phyloP scores from a whole-genome alignment of 2,797 vertebrate genomes.

The Anabas testudineus region DNA sequence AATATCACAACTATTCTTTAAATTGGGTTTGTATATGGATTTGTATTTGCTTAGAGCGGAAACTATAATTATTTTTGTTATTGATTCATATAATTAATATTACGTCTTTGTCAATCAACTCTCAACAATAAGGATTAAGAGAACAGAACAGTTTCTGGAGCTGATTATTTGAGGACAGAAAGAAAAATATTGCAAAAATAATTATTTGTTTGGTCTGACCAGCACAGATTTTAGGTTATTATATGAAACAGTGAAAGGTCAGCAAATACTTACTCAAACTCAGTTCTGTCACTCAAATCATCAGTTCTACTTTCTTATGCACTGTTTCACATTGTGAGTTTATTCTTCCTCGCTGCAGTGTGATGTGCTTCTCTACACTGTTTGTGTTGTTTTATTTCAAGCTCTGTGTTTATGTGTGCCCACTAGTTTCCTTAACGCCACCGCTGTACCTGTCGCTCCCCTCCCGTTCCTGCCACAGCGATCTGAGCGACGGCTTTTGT shows the following conservation, averaged over 20 bases:
- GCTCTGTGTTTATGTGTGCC: constrained; percentile 57
- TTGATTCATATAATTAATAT: constrained; percentile 28
- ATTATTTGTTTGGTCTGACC: constrained; percentile 33
- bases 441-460: constrained; percentile 66
- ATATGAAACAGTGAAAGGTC: constrained; percentile 46
- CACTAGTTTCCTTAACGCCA: constrained; percentile 67
- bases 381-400: constrained; percentile 58
- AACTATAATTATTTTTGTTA: constrained; percentile 45
- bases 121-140: background rate
- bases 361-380: constrained; percentile 54
- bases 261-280: constrained; percentile 32
- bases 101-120: constrained; percentile 24
- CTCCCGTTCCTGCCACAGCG: constrained; percentile 73
- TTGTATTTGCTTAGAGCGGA: constrained; percentile 31
- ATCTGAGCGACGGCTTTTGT: constrained; percentile 83
- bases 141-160: background rate
- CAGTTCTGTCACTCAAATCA: constrained; percentile 35
- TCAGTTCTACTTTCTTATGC: constrained; percentile 38
- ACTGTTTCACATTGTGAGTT: constrained; percentile 33
- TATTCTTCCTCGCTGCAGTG: constrained; percentile 51
- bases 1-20: too few species aligned
- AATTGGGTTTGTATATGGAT: too few species aligned
- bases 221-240: constrained; percentile 50
- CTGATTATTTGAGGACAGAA: constrained; percentile 16
- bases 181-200: constrained; percentile 32